Conservation (phyloP, 2,888 invertebrate species). For the Liodrosophila aerea region DNA sequence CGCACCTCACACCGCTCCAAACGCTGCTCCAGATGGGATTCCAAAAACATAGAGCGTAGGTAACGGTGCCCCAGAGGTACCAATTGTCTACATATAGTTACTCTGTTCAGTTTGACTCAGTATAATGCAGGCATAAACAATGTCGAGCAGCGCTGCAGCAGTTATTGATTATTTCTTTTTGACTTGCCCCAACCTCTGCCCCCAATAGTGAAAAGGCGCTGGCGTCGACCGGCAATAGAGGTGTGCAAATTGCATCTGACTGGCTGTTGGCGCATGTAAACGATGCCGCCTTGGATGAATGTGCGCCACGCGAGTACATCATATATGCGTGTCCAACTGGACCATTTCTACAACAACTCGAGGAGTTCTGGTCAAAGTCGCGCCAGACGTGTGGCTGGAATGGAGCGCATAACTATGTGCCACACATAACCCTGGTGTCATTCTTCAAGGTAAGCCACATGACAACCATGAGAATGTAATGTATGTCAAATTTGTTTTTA, state of each 20-base stretch:
- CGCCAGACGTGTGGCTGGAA: conserved; percentile 91
- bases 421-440: conserved; percentile 94
- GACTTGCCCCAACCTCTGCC: conserved; percentile 4
- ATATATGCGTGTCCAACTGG: conserved; percentile 92
- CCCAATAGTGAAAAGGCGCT: conserved; percentile 90
- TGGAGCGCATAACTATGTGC: conserved; percentile 94
- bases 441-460: conserved; percentile 89
- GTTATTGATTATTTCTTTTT: conserved; percentile 5
- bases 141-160: background rate
- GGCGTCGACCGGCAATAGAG: conserved; percentile 93
- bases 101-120: too few species aligned
- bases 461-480: too few species aligned
- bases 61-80: conserved; percentile 55
- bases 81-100: too few species aligned
- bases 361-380: conserved; percentile 91
- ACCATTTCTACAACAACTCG: conserved; percentile 86
- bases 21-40: conserved; percentile 94
- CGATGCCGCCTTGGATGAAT: conserved; percentile 90
- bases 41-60: conserved; percentile 93
- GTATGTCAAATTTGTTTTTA: too few species aligned
- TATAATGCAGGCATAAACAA: background rate
- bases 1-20: conserved; percentile 90
- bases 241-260: conserved; percentile 94
- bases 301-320: conserved; percentile 91
- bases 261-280: conserved; percentile 95